These are phyloP conservation scores for Sebastes schlegelii DNA, from an alignment of 2,113 vertebrate genomes.

Conservation along the genomic window DNA sequence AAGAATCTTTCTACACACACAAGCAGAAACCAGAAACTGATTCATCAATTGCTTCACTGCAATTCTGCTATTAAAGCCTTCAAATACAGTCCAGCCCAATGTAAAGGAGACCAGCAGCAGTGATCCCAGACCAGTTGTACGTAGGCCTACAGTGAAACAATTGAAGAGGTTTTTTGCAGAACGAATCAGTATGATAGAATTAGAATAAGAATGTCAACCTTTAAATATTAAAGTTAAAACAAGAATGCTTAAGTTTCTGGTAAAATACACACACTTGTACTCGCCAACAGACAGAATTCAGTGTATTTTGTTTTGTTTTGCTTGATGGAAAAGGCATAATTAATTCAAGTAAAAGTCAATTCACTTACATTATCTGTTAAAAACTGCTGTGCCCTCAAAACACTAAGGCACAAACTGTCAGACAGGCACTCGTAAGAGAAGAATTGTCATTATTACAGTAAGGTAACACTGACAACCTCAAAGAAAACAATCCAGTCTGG, in stretches of 20 bases:
- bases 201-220: not conserved
- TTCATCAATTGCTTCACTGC: not conserved
- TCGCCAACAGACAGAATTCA: not conserved
- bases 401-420: not conserved
- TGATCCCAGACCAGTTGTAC: too few species aligned
- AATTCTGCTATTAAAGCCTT: not conserved
- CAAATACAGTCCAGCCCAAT: not conserved
- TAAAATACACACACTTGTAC: not conserved
- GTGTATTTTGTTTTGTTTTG: not conserved
- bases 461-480: not conserved
- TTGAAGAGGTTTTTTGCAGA: not conserved
- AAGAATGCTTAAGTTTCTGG: not conserved
- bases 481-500: not conserved
- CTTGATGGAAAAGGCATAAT: not conserved
- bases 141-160: too few species aligned
- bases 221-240: conserved; percentile 5
- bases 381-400: not conserved
- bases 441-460: not conserved
- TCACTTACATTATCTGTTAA: not conserved
- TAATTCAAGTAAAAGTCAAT: not conserved
- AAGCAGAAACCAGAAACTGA: not conserved
- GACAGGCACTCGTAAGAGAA: conserved; percentile 3
- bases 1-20: not conserved
- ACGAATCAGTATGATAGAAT: not conserved
- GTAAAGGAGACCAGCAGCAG: not conserved